These are phyloP conservation scores for Aplysina aerophoba DNA, from an alignment of 37 sponge, comb jelly and placozoan species.

Conservation along the genomic window DNA sequence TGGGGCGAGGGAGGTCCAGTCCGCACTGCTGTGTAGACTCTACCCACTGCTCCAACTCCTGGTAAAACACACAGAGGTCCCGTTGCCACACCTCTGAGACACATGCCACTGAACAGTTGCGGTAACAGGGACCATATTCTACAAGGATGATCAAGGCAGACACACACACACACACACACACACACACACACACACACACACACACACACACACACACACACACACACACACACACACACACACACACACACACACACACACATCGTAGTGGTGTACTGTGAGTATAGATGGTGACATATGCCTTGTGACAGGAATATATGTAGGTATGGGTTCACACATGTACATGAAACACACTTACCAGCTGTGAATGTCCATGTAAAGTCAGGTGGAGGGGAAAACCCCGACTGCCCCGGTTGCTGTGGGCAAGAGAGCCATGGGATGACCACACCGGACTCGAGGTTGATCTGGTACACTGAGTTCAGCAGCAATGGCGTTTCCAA, in stretches of 20 bases:
- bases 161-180: neutral
- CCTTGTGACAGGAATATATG: too few relatives aligned
- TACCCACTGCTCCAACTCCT: neutral
- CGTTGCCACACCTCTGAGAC: constrained; percentile 14
- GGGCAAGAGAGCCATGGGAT: constrained; percentile 18
- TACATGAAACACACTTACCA: too few relatives aligned
- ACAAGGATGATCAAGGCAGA: too few relatives aligned
- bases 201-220: too few relatives aligned
- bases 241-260: too few relatives aligned
- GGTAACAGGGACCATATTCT: constrained; percentile 26
- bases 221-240: too few relatives aligned
- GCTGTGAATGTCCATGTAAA: constrained; percentile 20
- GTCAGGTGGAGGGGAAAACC: neutral
- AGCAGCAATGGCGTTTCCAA: neutral
- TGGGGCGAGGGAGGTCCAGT: neutral
- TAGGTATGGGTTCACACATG: too few relatives aligned
- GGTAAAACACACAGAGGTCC: constrained; percentile 9
- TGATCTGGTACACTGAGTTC: neutral
- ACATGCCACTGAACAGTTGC: constrained; percentile 6
- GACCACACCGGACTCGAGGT: neutral
- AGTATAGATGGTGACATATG: too few relatives aligned
- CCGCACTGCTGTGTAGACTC: neutral
- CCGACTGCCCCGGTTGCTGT: constrained; percentile 23
- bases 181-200: neutral
- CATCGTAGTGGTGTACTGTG: too few relatives aligned